These are phyloP conservation scores for Xiphophorus birchmanni DNA, from an alignment of 2,797 vertebrate species.

Conservation along the genomic window DNA sequence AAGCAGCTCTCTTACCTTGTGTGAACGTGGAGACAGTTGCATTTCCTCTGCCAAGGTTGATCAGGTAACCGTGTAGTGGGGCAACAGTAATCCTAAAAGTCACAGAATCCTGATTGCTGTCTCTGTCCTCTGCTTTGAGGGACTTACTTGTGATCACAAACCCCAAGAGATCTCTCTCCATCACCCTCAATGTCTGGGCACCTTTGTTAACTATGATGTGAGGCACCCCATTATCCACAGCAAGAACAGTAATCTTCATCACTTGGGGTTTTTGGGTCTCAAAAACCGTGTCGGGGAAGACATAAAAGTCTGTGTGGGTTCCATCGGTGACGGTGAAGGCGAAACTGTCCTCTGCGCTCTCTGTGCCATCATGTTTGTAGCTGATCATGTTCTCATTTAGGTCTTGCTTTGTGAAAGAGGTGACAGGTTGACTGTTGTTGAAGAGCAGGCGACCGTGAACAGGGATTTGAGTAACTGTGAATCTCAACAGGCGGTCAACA, in stretches of 20 bases:
- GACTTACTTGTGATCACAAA: constrained; percentile 93
- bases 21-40: constrained; percentile 89
- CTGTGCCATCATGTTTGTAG: constrained; percentile 93
- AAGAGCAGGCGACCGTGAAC: constrained; percentile 90
- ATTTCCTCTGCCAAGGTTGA: constrained; percentile 91
- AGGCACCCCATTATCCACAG: constrained; percentile 90
- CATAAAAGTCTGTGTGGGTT: constrained; percentile 92
- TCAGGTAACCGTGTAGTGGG: constrained; percentile 89
- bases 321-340: constrained; percentile 96
- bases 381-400: constrained; percentile 96
- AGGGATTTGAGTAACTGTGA: constrained; percentile 90
- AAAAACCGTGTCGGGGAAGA: constrained; percentile 93
- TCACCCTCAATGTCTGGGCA: constrained; percentile 84
- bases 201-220: constrained; percentile 93
- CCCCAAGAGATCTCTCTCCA: constrained; percentile 87
- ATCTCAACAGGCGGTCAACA: constrained; percentile 85
- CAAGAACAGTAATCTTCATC: constrained; percentile 88
- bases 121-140: constrained; percentile 91
- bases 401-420: constrained; percentile 92
- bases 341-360: constrained; percentile 91
- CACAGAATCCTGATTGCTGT: constrained; percentile 85
- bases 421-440: constrained; percentile 84
- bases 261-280: constrained; percentile 90
- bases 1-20: constrained; percentile 85
- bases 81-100: constrained; percentile 85